These are phyloP conservation scores for Aramus guarauna DNA, from an alignment of 2,113 vertebrate genomes.

Conservation along the genomic window DNA sequence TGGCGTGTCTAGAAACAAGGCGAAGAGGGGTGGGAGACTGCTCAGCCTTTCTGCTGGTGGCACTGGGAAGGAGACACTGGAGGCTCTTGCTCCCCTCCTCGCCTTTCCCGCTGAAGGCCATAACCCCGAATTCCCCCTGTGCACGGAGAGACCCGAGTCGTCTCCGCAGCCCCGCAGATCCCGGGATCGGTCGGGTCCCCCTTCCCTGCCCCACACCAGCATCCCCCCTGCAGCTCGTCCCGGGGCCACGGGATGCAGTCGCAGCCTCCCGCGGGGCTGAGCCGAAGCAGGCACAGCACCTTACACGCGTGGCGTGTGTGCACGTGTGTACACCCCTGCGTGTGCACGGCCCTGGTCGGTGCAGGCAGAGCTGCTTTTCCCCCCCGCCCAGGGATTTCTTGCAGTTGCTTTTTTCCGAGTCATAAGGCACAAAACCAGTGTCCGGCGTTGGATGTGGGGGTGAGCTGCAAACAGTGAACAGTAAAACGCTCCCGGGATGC, in stretches of 20 bases:
- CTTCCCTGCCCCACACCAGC: not conserved
- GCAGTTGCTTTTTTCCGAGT: not conserved
- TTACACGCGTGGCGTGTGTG: too few relatives aligned
- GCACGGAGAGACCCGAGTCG: not conserved
- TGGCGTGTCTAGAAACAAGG: fast-evolving
- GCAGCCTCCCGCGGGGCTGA: not conserved
- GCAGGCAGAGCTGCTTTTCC: not conserved
- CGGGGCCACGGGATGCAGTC: not conserved
- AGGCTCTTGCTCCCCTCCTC: too few relatives aligned
- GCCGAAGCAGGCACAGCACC: not conserved
- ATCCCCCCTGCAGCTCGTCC: not conserved
- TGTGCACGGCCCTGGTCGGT: not conserved
- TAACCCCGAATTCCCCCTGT: not conserved
- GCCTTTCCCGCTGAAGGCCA: too few relatives aligned
- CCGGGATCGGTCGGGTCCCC: not conserved
- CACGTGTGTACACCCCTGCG: not conserved
- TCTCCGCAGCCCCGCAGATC: fast-evolving
- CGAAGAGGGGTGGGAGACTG: not conserved
- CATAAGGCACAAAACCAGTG: not conserved
- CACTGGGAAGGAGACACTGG: not conserved
- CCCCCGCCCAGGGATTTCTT: not conserved
- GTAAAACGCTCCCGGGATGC: not conserved
- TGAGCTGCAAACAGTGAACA: not conserved
- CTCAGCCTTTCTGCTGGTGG: not conserved
- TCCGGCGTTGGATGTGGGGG: not conserved